Base-by-base conservation (phyloP, 2,888 invertebrate species). In the Troilus luridus region DNA sequence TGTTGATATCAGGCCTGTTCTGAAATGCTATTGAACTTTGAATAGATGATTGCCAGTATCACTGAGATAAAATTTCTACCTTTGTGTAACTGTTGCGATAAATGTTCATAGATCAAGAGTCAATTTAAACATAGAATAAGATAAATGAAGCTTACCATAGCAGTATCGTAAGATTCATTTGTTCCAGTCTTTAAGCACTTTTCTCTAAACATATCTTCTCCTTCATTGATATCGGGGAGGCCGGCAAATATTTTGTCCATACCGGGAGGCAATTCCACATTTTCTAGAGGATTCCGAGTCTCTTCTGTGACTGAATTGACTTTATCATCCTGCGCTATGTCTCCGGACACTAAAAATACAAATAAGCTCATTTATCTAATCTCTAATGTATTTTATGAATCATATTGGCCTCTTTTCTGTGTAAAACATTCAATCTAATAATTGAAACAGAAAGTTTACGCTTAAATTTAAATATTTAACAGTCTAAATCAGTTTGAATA, bases 151-250 rank as follows among this genome's bases (percentile, higher is more conserved):
- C 92, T 92, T 88, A 93, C 93, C 93, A 92, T 91, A 58, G 91
- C 92, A 59, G 88, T 58, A 19, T 92, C 92, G 85, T 92, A 93
- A 0, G 93, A 92, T 60, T 92, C 92, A 88, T 93, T 93, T 24
- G 91, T 92, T 19, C 93, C 93, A 85, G 92, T 92, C 77, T 92
- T 92, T 14, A 91, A 7, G 89, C 93, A 93, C 91, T 93, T 92
- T 77, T 93, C 92, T 92, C 91, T 92, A 21, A 93, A 89, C 58
- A 92, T 27, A 81, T 92, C 92, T 81, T 93, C 93, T 6, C 93
- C 93, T 81, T 93, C 93, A 77, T 92, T 92, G 14, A 93, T 88
- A 7, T 91, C 89, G 0, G 93, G 93, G 12, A 93, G 89, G 0
- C 64, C 11, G 11, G 85, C 6, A 8, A 85, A 0, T n/a, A 85